These are phyloP conservation scores for Benthosema pterotum DNA, from an alignment of 2,797 vertebrate species.

Conservation along the genomic window DNA sequence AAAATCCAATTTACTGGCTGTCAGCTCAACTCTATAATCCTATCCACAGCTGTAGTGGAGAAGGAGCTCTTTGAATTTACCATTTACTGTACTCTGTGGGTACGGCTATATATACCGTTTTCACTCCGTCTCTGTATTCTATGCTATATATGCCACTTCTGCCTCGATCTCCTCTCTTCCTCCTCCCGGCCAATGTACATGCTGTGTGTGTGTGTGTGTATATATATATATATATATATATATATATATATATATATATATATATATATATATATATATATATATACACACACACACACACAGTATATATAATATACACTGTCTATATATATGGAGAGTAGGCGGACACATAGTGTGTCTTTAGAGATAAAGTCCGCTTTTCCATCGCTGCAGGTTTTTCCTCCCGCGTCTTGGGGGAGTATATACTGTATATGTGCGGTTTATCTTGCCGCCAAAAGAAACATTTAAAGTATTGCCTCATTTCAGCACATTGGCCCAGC, in stretches of 20 bases:
- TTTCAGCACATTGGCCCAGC: constrained; percentile 53
- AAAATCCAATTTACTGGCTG: constrained; percentile 88
- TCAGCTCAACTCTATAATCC: constrained; percentile 85
- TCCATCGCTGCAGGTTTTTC: constrained; percentile 69
- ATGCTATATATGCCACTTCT: constrained; percentile 54
- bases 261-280: too few species aligned
- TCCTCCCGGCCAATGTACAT: constrained; percentile 65
- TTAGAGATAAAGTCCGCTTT: constrained; percentile 77
- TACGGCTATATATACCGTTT: constrained; percentile 68
- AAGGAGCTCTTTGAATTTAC: constrained; percentile 82
- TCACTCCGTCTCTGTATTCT: constrained; percentile 60
- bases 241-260: too few species aligned
- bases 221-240: too few species aligned
- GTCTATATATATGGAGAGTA: constrained; percentile 48
- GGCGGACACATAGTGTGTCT: constrained; percentile 65
- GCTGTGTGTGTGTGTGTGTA: too few species aligned
- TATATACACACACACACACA: too few species aligned
- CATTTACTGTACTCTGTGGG: constrained; percentile 76
- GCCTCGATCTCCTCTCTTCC: constrained; percentile 19
- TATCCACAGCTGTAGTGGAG: constrained; percentile 81
- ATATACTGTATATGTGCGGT: constrained; percentile 68
- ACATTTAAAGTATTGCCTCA: constrained; percentile 54
- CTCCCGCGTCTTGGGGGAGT: constrained; percentile 56
- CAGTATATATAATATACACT: too few species aligned
- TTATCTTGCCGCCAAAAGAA: constrained; percentile 67